A percentile compares a stretch with the other conserved stretches of the same genome.
Conservation (phyloP, 2,113 vertebrate species). For the Progne subis region DNA sequence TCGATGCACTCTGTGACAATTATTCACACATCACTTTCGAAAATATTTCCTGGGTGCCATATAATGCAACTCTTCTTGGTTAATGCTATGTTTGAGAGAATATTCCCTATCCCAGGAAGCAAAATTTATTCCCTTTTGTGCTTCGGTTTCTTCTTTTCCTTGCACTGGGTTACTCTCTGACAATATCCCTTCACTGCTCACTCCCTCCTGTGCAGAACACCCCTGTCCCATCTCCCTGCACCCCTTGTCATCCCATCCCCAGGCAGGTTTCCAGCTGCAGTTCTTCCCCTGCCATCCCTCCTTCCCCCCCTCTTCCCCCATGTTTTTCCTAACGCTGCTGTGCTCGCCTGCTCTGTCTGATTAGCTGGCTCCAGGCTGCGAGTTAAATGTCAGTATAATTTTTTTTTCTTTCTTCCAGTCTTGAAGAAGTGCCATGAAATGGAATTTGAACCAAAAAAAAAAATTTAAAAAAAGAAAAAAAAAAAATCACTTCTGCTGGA, state of each 20-base stretch:
- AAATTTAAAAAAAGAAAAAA: background rate
- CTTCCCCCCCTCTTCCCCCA: background rate
- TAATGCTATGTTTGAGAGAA: background rate
- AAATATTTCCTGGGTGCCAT: background rate
- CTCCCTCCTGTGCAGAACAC: background rate
- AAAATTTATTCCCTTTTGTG: background rate
- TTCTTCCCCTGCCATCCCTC: background rate
- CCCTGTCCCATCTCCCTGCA: background rate
- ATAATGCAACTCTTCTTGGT: background rate
- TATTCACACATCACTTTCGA: background rate
- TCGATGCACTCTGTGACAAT: background rate
- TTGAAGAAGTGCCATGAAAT: conserved; percentile 35
- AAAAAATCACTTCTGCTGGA: background rate
- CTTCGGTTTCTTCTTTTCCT: background rate
- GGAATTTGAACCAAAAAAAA: conserved; percentile 8
- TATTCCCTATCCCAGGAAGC: background rate
- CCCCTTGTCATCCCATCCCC: accelerated
- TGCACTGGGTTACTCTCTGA: background rate
- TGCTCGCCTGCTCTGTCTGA: background rate
- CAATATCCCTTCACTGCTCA: accelerated
- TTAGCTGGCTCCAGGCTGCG: conserved; percentile 3
- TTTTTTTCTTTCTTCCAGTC: background rate
- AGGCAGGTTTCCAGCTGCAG: background rate
- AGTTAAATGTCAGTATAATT: conserved; percentile 52
- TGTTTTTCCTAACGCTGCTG: background rate